Conservation (phyloP, 2,113 vertebrate genomes). For the Myxocyprinus asiaticus region DNA sequence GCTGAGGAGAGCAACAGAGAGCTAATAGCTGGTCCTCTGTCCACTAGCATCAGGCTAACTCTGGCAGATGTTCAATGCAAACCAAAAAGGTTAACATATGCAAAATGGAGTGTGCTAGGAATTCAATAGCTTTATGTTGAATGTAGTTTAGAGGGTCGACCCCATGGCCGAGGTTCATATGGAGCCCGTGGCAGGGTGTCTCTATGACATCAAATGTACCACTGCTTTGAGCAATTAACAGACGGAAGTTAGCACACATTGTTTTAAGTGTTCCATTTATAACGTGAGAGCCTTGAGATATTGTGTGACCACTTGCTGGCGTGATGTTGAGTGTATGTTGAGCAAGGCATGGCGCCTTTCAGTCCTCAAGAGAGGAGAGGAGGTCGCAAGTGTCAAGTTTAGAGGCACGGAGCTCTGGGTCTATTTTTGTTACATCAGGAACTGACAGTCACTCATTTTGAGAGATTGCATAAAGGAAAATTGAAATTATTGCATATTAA, state of each 20-base stretch:
- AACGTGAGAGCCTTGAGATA: conserved; percentile 6
- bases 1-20: not conserved
- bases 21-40: not conserved
- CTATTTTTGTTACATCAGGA: conserved; percentile 14
- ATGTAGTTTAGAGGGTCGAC: not conserved
- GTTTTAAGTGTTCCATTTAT: conserved; percentile 27
- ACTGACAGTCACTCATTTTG: not conserved
- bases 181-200: not conserved
- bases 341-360: conserved; percentile 28
- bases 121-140: not conserved
- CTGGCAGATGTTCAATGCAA: not conserved
- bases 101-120: not conserved
- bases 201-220: not conserved
- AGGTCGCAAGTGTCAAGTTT: conserved; percentile 28
- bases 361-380: conserved; percentile 13
- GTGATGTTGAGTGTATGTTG: not conserved
- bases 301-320: conserved; percentile 1
- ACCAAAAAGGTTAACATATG: not conserved
- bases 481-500: not conserved
- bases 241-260: not conserved
- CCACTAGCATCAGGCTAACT: not conserved
- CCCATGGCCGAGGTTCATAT: not conserved
- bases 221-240: conserved; percentile 19
- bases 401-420: conserved; percentile 10
- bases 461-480: not conserved